A percentile compares a stretch with the other conserved stretches of the same genome.
phyloP scores from a whole-genome alignment of 2,888 invertebrate genomes.

The Apeira syringaria region DNA sequence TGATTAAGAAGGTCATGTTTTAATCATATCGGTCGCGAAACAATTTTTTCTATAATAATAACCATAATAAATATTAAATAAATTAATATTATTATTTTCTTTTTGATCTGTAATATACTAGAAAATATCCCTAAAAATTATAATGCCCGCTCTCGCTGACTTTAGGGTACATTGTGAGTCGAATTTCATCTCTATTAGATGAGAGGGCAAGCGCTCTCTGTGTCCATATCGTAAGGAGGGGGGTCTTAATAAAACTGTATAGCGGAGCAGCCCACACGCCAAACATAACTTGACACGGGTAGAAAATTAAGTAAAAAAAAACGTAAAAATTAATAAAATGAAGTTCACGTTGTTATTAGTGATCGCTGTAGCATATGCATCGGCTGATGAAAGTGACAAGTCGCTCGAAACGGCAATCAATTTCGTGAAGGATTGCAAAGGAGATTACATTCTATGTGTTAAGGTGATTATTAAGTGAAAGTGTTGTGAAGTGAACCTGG shows the following conservation, averaged over 20 bases:
- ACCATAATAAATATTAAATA: no score
- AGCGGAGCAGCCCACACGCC: slow-evolving; percentile 53
- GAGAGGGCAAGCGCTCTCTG: slow-evolving; percentile 36
- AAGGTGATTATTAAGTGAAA: slow-evolving; percentile 86
- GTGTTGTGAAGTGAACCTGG: slow-evolving; percentile 49
- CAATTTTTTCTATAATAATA: no score
- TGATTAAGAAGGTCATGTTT: no score
- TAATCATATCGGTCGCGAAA: no score
- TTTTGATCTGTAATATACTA: no score
- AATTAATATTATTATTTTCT: no score
- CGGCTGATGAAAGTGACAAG: slow-evolving; percentile 76
- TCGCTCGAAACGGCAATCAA: slow-evolving; percentile 85
- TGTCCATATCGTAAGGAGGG: slow-evolving; percentile 50
- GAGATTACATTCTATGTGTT: slow-evolving; percentile 87
- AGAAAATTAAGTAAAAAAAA: slow-evolving; percentile 29
- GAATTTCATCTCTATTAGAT: slow-evolving; percentile 64
- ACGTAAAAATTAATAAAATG: slow-evolving; percentile 54
- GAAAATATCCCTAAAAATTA: not conserved
- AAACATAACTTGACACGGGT: slow-evolving; percentile 72
- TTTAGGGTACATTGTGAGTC: slow-evolving; percentile 50
- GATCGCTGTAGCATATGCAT: slow-evolving; percentile 64
- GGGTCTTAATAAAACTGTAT: slow-evolving; percentile 76
- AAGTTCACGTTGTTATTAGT: slow-evolving; percentile 59
- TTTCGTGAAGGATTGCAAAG: slow-evolving; percentile 88
- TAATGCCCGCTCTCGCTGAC: slow-evolving; percentile 4